Evolutionary conservation across 92 coral and sea anemone genomes (phyloP), one percentile per base, ranked within the genome.

Genomic region (Micromussa lordhowensis): DNA sequence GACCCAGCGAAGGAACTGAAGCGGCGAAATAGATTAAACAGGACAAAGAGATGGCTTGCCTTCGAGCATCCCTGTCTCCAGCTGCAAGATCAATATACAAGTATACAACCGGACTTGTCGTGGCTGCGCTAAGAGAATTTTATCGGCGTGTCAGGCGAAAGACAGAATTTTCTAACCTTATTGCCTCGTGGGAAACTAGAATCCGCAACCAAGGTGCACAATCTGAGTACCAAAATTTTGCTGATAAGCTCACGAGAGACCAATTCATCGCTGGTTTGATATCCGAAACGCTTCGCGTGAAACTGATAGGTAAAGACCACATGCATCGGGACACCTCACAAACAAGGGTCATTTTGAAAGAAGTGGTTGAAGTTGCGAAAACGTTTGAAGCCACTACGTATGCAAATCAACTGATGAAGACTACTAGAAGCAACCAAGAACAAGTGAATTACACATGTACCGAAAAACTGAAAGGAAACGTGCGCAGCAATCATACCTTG

Each of bases 141-240:
- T 88, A 88, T 88, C 66, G 92, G 92, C 31, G 92, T 88, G 21
- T 88, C 92, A 54, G 88, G 88, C 18, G 92, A 88, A 75, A 69
- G 88, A 75, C 91, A 88, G 55, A 88, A 88, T 40, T 88, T 88
- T 88, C 92, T 88, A 88, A 75, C 82, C 92, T n/a, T 51, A 88
- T 83, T 34, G 72, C 59, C 63, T 82, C 88, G 8, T 88, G 92
- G 92, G 88, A 88, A 80, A 68, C 92, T 53, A 79, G 87, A 66
- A 30, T 35, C 38, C 38, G 4, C 38, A 35, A 35, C 38, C 38
- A 35, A 35, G 4, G 38, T 4, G 38, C 38, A 35, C 4, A 35
- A 35, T 35, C 2, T 35, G 4, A 1, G 38, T 35, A 35, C 38
- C 38, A 35, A 35, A 35, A 35, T 35, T 35, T 35, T 35, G 38